These are phyloP conservation scores for Xanthia icteritia DNA, from an alignment of 2,888 invertebrate genomes.

Conservation along the genomic window DNA sequence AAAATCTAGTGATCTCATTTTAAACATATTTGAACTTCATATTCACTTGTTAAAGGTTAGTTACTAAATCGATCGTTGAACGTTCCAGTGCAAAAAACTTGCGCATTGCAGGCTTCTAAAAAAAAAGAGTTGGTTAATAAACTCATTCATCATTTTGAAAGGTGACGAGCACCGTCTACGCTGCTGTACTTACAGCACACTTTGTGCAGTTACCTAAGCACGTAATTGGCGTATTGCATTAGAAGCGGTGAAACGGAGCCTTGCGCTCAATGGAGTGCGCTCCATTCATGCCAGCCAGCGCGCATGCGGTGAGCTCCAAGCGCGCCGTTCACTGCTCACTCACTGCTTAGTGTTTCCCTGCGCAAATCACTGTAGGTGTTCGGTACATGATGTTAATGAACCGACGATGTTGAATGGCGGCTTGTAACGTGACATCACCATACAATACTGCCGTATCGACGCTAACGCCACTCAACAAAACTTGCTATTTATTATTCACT, in stretches of 20 bases:
- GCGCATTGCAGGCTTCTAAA: slow-evolving; percentile 67
- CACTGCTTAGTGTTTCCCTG: slow-evolving; percentile 74
- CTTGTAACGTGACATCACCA: slow-evolving; percentile 55
- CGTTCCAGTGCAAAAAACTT: slow-evolving; percentile 33
- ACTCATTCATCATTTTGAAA: slow-evolving; percentile 82
- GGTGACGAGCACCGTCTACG: slow-evolving; percentile 65
- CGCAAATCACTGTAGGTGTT: slow-evolving; percentile 66
- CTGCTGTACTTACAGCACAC: slow-evolving; percentile 52
- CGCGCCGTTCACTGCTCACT: slow-evolving; percentile 73
- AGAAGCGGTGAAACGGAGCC: slow-evolving; percentile 72
- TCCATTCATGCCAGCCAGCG: slow-evolving; percentile 82
- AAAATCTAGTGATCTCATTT: background rate
- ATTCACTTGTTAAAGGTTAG: slow-evolving; percentile 17
- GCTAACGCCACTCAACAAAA: background rate
- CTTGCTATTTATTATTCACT: slow-evolving; percentile 18
- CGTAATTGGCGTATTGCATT: slow-evolving; percentile 79
- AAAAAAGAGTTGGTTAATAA: slow-evolving; percentile 76
- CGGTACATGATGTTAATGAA: slow-evolving; percentile 70
- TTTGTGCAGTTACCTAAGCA: slow-evolving; percentile 74
- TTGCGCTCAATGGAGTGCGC: slow-evolving; percentile 80
- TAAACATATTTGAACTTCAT: slow-evolving; percentile 9
- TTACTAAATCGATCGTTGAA: slow-evolving; percentile 29
- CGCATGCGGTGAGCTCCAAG: slow-evolving; percentile 71
- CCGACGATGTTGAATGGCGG: slow-evolving; percentile 61
- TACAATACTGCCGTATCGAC: slow-evolving; percentile 20